phyloP scores from a whole-genome alignment of 2,888 invertebrate species.

The Pterobdella sp. region DNA sequence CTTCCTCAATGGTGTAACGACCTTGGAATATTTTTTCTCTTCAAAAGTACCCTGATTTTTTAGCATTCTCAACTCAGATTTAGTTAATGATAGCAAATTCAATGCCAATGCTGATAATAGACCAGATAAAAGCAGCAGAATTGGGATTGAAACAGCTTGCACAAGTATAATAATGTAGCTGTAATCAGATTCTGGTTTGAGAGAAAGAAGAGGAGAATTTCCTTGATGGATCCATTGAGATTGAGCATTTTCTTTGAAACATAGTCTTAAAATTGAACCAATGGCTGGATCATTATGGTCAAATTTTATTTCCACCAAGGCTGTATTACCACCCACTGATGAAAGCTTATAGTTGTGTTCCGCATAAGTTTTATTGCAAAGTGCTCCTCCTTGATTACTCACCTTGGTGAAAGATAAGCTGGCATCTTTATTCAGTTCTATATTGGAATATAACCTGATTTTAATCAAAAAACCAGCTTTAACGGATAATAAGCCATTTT shows the following conservation, averaged over 20 bases:
- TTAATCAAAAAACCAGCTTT: background rate
- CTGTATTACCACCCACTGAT: conserved; percentile 15
- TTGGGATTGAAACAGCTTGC: conserved; percentile 42
- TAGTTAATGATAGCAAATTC: conserved; percentile 85
- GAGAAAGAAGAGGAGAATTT: conserved; percentile 6
- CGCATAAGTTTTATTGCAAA: conserved; percentile 26
- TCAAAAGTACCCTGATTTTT: conserved; percentile 73
- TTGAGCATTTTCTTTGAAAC: conserved; percentile 1
- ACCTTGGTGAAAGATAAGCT: conserved; percentile 27
- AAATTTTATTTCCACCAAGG: conserved; percentile 23
- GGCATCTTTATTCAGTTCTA: background rate
- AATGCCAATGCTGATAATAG: conserved; percentile 93
- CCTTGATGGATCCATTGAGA: conserved; percentile 31
- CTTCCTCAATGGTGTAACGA: conserved; percentile 81
- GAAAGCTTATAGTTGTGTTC: conserved; percentile 10
- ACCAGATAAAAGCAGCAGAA: conserved; percentile 77
- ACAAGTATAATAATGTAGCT: conserved; percentile 46
- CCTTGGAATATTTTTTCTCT: conserved; percentile 69
- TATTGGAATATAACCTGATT: conserved; percentile 20
- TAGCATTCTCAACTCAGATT: conserved; percentile 87
- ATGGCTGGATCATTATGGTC: conserved; percentile 11
- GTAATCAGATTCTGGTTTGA: conserved; percentile 7
- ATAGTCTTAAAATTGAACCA: conserved; percentile 26
- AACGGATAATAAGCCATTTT: background rate
- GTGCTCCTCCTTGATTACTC: background rate